Base-by-base conservation (phyloP, 1,140 invertebrate genomes). In the Campoletis sonorensis region DNA sequence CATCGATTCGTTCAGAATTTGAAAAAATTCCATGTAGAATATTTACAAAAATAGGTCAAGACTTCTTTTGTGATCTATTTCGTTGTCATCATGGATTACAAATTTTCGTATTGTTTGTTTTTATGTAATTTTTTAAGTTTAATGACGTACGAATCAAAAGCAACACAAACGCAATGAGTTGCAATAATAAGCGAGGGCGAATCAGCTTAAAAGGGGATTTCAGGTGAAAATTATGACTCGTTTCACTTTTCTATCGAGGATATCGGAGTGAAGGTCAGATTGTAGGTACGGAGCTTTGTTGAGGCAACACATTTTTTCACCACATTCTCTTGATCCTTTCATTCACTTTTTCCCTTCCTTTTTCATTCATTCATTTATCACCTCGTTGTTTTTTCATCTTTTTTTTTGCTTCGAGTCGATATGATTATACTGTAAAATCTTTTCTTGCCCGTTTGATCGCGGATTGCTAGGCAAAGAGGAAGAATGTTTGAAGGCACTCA, bases 401-500 rank as follows among this genome's bases (percentile, higher is more conserved):
- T 18, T 37, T 70, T 26, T 30, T 70, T n/a, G 16, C 33, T 13
- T 16, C 68, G 11, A 11, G 68, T 16, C 30, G 68, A 26, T 67
- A 54, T 54, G 51, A 21, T 54, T 54, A 54, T 67, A 70, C 68
- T 18, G n/a, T 30, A 15, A 70, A 70, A 70, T 70, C 68, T 70
- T 70, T 54, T 54, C n/a, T 54, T 54, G 51, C 30, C 1, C 7
- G 7, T 0, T 16, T n/a, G 68, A 70, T 70, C 68, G 30, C n/a
- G 68, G 13, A 70, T 33, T 37, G 27, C 16, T 30, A 30, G 68
- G 26, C 26, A 70, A 18, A 70, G 33, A 51, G 37, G 68, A 71
- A 71, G 33, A 73, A 73, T 73, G 40, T 73, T 49, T 45, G 37
- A 73, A 73, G 37, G n/a, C 71, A 49, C 37, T 73, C 37, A 51